Conservation (phyloP, 2,888 invertebrate genomes). For the Gastrophysa polygoni region DNA sequence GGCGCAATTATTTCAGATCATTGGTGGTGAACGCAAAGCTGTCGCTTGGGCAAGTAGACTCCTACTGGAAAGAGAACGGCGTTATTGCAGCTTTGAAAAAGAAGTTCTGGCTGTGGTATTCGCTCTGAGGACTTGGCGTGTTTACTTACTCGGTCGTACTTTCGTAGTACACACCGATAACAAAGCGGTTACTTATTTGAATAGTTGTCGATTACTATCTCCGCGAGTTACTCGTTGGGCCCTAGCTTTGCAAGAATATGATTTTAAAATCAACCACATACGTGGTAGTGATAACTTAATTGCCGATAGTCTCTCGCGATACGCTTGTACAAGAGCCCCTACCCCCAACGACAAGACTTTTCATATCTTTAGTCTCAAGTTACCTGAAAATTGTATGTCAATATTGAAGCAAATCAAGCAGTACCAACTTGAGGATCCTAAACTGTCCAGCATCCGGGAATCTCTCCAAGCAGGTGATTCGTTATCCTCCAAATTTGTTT, state of each 20-base stretch:
- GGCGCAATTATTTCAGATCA: not conserved
- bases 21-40: not conserved
- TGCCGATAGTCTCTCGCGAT: slow-evolving; percentile 43
- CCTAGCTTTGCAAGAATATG: slow-evolving; percentile 38
- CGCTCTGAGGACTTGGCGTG: slow-evolving; percentile 38
- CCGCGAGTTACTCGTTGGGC: slow-evolving; percentile 41
- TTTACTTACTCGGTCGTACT: slow-evolving; percentile 33
- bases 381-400: not conserved
- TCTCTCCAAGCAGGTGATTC: not conserved
- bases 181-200: slow-evolving; percentile 39
- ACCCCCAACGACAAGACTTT: slow-evolving; percentile 16
- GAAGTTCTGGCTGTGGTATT: slow-evolving; percentile 41
- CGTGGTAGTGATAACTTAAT: slow-evolving; percentile 39
- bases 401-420: not conserved
- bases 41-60: slow-evolving; percentile 2
- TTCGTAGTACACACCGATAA: slow-evolving; percentile 43
- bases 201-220: slow-evolving; percentile 36
- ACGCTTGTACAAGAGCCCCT: slow-evolving; percentile 23
- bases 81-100: slow-evolving; percentile 24
- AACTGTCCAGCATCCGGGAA: slow-evolving; percentile 7
- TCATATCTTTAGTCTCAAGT: not conserved
- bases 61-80: slow-evolving; percentile 22
- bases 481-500: not conserved
- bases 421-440: slow-evolving; percentile 5
- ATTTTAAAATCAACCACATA: slow-evolving; percentile 36